Evolutionary conservation across 2,113 vertebrate genomes (phyloP), one percentile per base, ranked within the genome.

Genomic region (Sminthopsis crassicaudata): DNA sequence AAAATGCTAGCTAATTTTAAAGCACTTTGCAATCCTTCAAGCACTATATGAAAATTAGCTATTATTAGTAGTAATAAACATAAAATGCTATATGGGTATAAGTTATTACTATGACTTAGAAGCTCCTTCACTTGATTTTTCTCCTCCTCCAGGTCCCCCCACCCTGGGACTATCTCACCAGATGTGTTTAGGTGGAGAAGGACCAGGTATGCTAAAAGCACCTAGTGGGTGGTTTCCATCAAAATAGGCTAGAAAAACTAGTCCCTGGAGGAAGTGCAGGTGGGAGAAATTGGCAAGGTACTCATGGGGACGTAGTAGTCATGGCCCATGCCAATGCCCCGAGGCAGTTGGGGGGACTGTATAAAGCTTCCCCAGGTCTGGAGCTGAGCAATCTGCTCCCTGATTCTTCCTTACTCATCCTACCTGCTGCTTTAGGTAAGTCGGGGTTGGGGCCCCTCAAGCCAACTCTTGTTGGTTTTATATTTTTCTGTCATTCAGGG

Each of bases 211-310:
- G 3, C 76, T 90, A 30, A 27, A 96, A 95, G 25, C 14, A 92
- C 16, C 53, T 93, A 60, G 96, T 97, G 90, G 96, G 95, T 97
- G 95, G 53, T 91, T 97, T 94, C 36, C 88, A 57, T 89, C 92
- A 92, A 96, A 97, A 96, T 91, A 95, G 52, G 53, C 84, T 52
- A 54, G 90, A 91, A 95, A 95, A 96, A 84, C 91, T n/a, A 92
- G 95, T 92, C 89, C 30, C 48, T 57, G 84, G 90, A 96, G 97
- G 97, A 96, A 94, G 90, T 91, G 53, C 95, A 96, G 95, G 93
- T 96, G 97, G 94, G 90, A 96, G 91, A 92, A 95, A 95, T 96
- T 94, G 96, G 96, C 89, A 91, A 97, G 89, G 91, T 97, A 95
- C 97, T 90, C 76, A 53, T 57, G 67, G 90, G 53, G 52, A 95